A percentile compares a stretch with the other conserved stretches of the same genome.
Conservation (phyloP, 2,888 invertebrate genomes). For the Chalcis sispes region DNA sequence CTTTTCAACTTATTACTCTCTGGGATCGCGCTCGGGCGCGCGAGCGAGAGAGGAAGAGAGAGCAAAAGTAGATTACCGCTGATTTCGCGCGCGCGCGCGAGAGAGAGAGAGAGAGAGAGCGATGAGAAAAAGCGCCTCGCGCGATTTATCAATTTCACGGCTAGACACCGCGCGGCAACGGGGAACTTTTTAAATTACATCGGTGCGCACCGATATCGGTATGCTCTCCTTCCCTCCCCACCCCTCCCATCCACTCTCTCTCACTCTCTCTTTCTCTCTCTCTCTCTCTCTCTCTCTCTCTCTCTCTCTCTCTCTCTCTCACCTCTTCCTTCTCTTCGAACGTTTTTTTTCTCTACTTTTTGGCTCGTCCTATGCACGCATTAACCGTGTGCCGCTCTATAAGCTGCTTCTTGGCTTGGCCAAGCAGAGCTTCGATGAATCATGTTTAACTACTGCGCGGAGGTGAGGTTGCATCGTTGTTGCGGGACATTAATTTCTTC, state of each 20-base stretch:
- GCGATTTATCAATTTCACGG: conserved; percentile 72
- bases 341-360: background rate
- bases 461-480: too few species aligned
- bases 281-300: background rate
- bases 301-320: conserved; percentile 2
- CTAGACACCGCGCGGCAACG: conserved; percentile 61
- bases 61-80: conserved; percentile 65
- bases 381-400: background rate
- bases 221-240: too few species aligned
- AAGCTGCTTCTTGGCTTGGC: background rate
- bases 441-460: conserved; percentile 9
- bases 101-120: background rate
- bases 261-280: background rate
- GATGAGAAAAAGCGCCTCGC: conserved; percentile 57
- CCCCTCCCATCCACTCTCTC: conserved; percentile 1
- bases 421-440: conserved; percentile 10
- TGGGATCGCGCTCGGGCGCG: conserved; percentile 63
- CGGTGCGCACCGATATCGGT: conserved; percentile 50
- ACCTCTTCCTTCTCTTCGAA: background rate
- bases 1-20: conserved; percentile 67
- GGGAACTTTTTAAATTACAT: conserved; percentile 72
- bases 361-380: background rate
- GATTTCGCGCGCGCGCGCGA: conserved; percentile 63
- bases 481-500: background rate
- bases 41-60: background rate